Percentiles rank a stretch among this genome's conserved stretches.
Conservation (phyloP, 2,888 invertebrate species). For the Orthosia incerta region DNA sequence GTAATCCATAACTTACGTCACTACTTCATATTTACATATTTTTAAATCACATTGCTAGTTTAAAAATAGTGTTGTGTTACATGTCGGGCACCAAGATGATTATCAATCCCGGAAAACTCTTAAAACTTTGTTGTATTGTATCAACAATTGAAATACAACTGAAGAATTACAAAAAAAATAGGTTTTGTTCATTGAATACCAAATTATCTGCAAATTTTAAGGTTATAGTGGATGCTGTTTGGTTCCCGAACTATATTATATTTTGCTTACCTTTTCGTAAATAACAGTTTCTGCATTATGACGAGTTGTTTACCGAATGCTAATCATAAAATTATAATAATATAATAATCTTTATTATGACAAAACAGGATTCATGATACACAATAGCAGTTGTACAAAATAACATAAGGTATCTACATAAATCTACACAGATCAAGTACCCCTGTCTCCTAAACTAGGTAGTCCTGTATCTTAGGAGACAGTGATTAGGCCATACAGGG, state of each 20-base stretch:
- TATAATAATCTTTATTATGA: too few species aligned
- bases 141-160: neutral
- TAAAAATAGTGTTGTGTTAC: neutral
- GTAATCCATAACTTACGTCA: neutral
- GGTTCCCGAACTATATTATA: neutral
- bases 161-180: slow-evolving; percentile 10
- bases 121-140: neutral
- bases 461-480: too few species aligned
- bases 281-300: neutral
- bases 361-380: too few species aligned
- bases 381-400: too few species aligned
- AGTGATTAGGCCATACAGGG: too few species aligned
- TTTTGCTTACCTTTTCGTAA: neutral
- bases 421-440: too few species aligned
- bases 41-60: neutral
- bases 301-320: neutral
- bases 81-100: neutral
- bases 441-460: too few species aligned
- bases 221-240: neutral
- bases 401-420: too few species aligned
- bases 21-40: neutral
- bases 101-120: neutral
- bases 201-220: slow-evolving; percentile 16
- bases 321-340: too few species aligned
- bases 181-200: slow-evolving; percentile 24